A percentile compares a stretch with the other conserved stretches of the same genome.
These are phyloP conservation scores for Drosophila recens DNA, from an alignment of 2,888 invertebrate genomes.

Conservation along the genomic window DNA sequence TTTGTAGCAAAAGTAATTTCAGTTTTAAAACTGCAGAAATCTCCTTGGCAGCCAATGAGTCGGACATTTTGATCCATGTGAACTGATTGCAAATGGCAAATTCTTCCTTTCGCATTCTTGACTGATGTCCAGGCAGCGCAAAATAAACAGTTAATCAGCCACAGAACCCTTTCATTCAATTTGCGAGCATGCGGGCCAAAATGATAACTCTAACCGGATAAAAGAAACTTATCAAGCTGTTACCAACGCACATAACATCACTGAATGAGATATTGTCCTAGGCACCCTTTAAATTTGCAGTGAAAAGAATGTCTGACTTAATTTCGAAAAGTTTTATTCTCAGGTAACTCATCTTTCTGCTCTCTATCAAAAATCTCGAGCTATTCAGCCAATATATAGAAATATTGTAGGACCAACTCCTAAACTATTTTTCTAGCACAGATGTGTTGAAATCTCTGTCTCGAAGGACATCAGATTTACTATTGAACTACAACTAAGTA, in stretches of 20 bases:
- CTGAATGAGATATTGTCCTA: background rate
- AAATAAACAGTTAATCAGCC: slow-evolving; percentile 3
- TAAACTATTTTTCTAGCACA: too few species aligned
- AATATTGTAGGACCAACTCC: too few species aligned
- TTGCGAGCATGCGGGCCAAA: background rate
- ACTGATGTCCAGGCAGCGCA: background rate
- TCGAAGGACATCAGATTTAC: too few species aligned
- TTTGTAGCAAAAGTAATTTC: slow-evolving; percentile 33
- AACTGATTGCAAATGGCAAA: slow-evolving; percentile 14
- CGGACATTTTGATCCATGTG: slow-evolving; percentile 12
- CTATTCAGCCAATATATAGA: too few species aligned
- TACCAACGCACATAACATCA: background rate
- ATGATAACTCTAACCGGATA: background rate
- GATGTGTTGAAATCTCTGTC: too few species aligned
- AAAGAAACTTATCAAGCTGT: background rate
- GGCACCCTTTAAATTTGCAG: background rate
- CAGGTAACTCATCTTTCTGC: too few species aligned
- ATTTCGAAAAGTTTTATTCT: too few species aligned
- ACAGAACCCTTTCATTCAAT: background rate
- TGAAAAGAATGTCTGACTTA: background rate
- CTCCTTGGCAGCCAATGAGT: slow-evolving; percentile 2
- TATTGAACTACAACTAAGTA: too few species aligned
- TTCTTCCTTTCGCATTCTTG: background rate
- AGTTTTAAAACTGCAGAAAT: slow-evolving; percentile 24
- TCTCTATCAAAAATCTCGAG: too few species aligned